Evolutionary conservation across 2,888 invertebrate genomes (phyloP), one percentile per base, ranked within the genome.

Genomic region (Heteromurus nitidus): DNA sequence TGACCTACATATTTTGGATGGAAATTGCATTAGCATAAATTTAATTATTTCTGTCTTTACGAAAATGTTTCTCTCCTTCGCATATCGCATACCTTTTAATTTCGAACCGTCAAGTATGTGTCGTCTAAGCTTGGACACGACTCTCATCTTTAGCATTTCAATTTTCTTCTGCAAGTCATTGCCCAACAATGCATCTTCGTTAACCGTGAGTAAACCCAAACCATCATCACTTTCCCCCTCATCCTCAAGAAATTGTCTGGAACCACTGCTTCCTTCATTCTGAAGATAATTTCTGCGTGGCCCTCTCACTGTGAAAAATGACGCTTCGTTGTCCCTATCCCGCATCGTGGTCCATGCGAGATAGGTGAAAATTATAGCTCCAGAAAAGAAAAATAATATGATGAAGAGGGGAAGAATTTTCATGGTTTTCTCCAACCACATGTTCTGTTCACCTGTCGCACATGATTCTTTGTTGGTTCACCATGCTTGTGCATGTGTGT

Each of bases 381-480:
- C 85, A n/a, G 86, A 85, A 58, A 85, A 86, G 80, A 87, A 85
- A 30, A 87, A 72, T 18, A 87, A 75, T 50, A 86, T 83, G 30
- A 87, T 80, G 80, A 87, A 87, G 7, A 84, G 79, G 69, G 87
- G 86, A 31, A 87, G 81, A 16, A 87, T 81, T 81, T 82, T 84
- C 86, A 87, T 87, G 44, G 83, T 84, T 74, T 82, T 80, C 69
- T 76, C 83, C 55, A 81, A 50, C 77, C 77, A 77, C 77, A 77
- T 77, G 47, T 60, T 77, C n/a, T n/a, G n/a, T n/a, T n/a, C n/a
- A n/a, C n/a, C n/a, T n/a, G n/a, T n/a, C n/a, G n/a, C n/a, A n/a
- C n/a, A n/a, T 36, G 13, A 5, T 36, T 36, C 36, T 5, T 36
- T 36, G 36, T 36, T 13, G 7, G 13, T 9, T 9, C 13, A 36